A percentile compares a stretch with the other conserved stretches of the same genome.
Conservation (phyloP, 2,888 invertebrate genomes). For the Actias luna region DNA sequence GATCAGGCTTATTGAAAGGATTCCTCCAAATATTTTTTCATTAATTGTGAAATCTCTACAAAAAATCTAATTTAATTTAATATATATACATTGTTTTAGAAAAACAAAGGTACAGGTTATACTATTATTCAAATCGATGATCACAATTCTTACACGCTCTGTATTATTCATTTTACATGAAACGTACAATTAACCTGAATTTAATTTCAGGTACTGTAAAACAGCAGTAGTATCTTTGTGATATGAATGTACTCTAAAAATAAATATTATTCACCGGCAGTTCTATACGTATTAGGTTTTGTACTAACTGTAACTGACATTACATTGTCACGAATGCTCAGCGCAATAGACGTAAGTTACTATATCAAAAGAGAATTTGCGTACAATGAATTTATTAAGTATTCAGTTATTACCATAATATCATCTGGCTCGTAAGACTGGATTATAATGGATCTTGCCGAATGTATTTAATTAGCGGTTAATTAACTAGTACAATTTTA, state of each 20-base stretch:
- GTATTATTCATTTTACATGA: not conserved
- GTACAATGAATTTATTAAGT: constrained; percentile 65
- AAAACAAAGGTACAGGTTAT: too few species aligned
- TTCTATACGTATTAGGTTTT: constrained; percentile 17
- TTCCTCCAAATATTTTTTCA: too few species aligned
- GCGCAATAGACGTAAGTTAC: constrained; percentile 68
- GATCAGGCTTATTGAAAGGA: too few species aligned
- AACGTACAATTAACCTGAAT: not conserved
- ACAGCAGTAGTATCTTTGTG: not conserved
- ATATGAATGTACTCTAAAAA: constrained; percentile 8
- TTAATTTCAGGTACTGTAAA: not conserved
- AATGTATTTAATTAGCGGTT: too few species aligned
- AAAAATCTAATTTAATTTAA: not conserved
- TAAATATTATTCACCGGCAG: constrained; percentile 15
- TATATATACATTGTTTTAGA: too few species aligned
- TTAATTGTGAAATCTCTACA: not conserved
- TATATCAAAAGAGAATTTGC: constrained; percentile 47
- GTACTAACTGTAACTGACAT: constrained; percentile 15
- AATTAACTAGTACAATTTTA: too few species aligned
- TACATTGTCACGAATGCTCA: constrained; percentile 30
- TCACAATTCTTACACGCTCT: not conserved
- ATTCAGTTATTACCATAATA: constrained; percentile 56
- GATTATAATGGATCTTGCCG: too few species aligned
- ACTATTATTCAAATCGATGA: too few species aligned
- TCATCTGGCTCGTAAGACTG: constrained; percentile 37